Percentiles rank a stretch among this genome's conserved stretches.
Evolutionary conservation across 1,140 invertebrate species (phyloP).

Genomic region (Pseudomyrmex flavicornis): DNA sequence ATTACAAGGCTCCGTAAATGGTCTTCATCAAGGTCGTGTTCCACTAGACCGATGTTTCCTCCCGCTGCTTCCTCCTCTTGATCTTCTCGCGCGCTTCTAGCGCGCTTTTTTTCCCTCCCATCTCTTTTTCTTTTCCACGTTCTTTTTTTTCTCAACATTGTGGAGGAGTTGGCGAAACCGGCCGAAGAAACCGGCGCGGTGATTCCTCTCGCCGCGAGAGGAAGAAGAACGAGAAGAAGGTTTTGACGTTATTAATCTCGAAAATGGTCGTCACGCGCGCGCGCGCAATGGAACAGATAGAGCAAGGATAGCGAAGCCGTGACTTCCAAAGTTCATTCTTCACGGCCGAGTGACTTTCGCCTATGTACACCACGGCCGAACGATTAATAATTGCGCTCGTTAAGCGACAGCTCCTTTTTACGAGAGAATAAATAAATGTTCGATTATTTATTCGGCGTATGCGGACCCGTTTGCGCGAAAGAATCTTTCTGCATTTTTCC

Average conservation of each 20-base stretch:
- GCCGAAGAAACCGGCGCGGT: conserved; percentile 7
- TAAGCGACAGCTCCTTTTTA: conserved; percentile 67
- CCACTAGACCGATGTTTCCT: conserved; percentile 60
- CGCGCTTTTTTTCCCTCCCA: background rate
- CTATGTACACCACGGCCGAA: conserved; percentile 61
- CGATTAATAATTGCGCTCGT: conserved; percentile 74
- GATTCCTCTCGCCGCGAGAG: conserved; percentile 11
- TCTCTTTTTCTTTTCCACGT: background rate
- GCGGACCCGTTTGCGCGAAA: background rate
- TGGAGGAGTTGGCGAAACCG: conserved; percentile 40
- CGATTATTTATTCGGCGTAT: background rate
- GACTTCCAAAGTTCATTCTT: conserved; percentile 69
- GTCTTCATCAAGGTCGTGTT: conserved; percentile 74
- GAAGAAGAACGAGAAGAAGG: conserved; percentile 53
- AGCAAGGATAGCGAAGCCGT: conserved; percentile 47
- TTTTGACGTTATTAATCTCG: conserved; percentile 75
- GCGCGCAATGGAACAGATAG: conserved; percentile 57
- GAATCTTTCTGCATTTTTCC: background rate
- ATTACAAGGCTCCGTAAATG: conserved; percentile 77
- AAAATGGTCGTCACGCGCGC: conserved; percentile 66
- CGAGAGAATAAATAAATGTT: conserved; percentile 13
- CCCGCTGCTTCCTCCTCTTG: background rate
- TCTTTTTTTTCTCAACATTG: conserved; percentile 31
- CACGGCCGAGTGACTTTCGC: conserved; percentile 69
- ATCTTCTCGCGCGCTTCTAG: background rate